Evolutionary conservation across 1,140 invertebrate genomes (phyloP).

Genomic region (Drosophila quadrilineata): DNA sequence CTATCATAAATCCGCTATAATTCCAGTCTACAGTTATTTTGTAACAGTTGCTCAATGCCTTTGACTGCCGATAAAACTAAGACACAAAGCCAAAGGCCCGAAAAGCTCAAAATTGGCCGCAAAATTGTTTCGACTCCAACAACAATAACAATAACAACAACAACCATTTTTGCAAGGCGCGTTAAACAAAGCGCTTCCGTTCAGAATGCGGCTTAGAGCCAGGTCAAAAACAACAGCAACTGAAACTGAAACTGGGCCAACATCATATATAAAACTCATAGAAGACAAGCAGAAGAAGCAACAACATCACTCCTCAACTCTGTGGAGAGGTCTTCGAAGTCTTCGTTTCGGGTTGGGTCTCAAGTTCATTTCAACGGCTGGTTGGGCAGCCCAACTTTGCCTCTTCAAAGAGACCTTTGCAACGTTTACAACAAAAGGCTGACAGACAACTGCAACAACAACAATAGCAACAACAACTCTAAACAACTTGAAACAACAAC

Average conservation of each 20-base stretch:
- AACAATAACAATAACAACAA: conserved; percentile 11
- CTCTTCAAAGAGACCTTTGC: conserved; percentile 25
- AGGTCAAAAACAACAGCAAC: conserved; percentile 7
- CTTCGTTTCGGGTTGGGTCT: conserved; percentile 29
- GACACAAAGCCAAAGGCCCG: conserved; percentile 6
- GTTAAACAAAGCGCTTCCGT: conserved; percentile 66
- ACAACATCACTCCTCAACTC: too few relatives aligned
- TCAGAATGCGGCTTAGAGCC: conserved; percentile 48
- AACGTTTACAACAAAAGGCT: conserved; percentile 1
- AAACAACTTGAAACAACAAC: conserved; percentile 11
- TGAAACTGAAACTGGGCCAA: conserved; percentile 46
- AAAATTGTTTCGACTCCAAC: conserved; percentile 14
- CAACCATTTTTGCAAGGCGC: conserved; percentile 41
- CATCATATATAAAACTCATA: conserved; percentile 50
- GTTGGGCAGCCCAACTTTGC: conserved; percentile 46
- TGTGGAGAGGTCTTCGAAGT: too few relatives aligned
- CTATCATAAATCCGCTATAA: conserved; percentile 42
- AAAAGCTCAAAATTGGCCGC: neutral
- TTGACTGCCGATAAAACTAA: conserved; percentile 39
- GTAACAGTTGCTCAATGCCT: conserved; percentile 50
- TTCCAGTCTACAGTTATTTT: conserved; percentile 51
- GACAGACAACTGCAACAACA: conserved; percentile 10
- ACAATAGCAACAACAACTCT: conserved; percentile 4
- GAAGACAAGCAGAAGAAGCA: conserved; percentile 6
- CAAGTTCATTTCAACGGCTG: conserved; percentile 63